A percentile compares a stretch with the other conserved stretches of the same genome.
Evolutionary conservation across 2,888 invertebrate genomes (phyloP).

Genomic region (Dinocampus coccinellae): DNA sequence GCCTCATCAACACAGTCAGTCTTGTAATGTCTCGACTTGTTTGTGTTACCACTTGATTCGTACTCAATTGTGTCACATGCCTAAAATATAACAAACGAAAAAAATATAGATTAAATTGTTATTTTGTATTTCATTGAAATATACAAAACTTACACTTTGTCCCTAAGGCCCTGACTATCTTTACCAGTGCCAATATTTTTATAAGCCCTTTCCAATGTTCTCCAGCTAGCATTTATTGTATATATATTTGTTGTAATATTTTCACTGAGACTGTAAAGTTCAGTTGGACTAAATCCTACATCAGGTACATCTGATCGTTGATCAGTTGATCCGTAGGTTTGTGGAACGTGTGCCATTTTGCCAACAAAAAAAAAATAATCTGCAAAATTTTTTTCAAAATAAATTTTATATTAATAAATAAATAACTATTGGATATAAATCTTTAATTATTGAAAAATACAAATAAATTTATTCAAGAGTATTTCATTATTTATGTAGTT

Average conservation of each 20-base stretch:
- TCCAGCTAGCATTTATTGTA: conserved; percentile 81
- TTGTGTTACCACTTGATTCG: conserved; percentile 80
- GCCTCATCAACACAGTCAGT: conserved; percentile 78
- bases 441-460: conserved; percentile 5
- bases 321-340: conserved; percentile 67
- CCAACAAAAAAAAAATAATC: no score
- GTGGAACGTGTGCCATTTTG: conserved; percentile 67
- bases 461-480: conserved; percentile 6
- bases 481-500: neutral
- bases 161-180: conserved; percentile 78
- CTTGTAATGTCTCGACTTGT: conserved; percentile 82
- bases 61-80: conserved; percentile 81
- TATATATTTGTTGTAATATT: conserved; percentile 86
- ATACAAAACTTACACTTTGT: conserved; percentile 73
- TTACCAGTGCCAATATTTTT: conserved; percentile 82
- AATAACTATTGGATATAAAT: neutral
- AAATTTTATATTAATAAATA: neutral
- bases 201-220: conserved; percentile 79
- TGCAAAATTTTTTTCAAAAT: neutral
- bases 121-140: conserved; percentile 9
- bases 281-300: conserved; percentile 81
- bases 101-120: conserved; percentile 16
- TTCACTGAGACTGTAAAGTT: conserved; percentile 84
- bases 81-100: conserved; percentile 64
- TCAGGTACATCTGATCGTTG: conserved; percentile 74